phyloP scores from a whole-genome alignment of 1,140 invertebrate species.

The Zaprionus tsacasi region DNA sequence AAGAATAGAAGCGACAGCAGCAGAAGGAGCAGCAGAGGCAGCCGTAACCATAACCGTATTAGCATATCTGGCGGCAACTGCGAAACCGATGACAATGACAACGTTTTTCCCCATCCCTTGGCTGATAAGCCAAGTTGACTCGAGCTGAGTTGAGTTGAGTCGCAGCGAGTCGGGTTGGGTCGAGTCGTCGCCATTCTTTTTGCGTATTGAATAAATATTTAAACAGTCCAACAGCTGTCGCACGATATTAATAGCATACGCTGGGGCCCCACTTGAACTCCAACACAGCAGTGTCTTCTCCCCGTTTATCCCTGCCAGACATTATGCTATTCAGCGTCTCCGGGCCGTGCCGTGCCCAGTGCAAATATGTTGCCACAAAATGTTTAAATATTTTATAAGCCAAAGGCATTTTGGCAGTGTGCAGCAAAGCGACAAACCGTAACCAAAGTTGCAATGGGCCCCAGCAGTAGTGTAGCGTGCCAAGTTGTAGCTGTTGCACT shows the following conservation, averaged over 20 bases:
- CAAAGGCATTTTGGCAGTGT: conserved; percentile 70
- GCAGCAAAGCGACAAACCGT: conserved; percentile 55
- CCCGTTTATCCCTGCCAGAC: background rate
- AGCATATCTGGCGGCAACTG: conserved; percentile 63
- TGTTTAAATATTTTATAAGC: conserved; percentile 82
- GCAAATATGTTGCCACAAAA: conserved; percentile 80
- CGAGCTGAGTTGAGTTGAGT: background rate
- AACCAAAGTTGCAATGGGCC: conserved; percentile 41
- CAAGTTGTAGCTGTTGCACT: conserved; percentile 60
- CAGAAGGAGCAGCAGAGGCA: conserved; percentile 38
- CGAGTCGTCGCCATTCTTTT: conserved; percentile 35
- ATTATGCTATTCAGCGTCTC: conserved; percentile 7
- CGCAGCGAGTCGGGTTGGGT: background rate
- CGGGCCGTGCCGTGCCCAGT: conserved; percentile 38
- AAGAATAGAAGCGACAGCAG: conserved; percentile 71
- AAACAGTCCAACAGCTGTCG: conserved; percentile 77
- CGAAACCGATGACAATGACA: conserved; percentile 50
- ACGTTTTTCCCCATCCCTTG: conserved; percentile 36
- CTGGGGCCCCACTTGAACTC: conserved; percentile 57
- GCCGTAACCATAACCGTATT: conserved; percentile 76
- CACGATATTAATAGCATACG: conserved; percentile 79
- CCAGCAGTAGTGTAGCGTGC: conserved; percentile 32
- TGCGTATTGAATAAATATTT: conserved; percentile 81
- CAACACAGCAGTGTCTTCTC: too few species aligned
- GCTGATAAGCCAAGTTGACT: conserved; percentile 37